These are phyloP conservation scores for Magallana gigas DNA, from an alignment of 1,140 invertebrate species.

Conservation along the genomic window DNA sequence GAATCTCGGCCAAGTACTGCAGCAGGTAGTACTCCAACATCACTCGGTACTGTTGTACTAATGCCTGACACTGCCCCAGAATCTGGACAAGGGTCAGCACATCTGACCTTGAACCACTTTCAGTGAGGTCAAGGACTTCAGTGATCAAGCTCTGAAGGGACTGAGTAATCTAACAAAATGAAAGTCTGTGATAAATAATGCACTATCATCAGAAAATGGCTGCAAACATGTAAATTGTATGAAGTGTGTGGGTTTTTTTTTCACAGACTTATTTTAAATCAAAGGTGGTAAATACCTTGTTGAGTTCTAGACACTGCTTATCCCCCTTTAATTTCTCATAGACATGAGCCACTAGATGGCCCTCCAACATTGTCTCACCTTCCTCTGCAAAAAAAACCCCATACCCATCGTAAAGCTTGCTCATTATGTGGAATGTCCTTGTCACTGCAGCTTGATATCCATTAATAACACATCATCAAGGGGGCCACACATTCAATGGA, in stretches of 20 bases:
- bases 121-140: conserved; percentile 40
- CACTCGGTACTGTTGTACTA: conserved; percentile 89
- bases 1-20: conserved; percentile 87
- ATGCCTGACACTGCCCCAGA: conserved; percentile 75
- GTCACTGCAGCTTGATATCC: too few species aligned
- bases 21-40: conserved; percentile 89
- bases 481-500: too few species aligned
- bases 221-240: too few species aligned
- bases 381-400: background rate
- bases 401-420: too few species aligned
- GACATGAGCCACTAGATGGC: conserved; percentile 56
- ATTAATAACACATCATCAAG: too few species aligned
- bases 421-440: too few species aligned
- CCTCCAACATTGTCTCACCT: conserved; percentile 49
- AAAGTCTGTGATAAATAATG: background rate
- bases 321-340: conserved; percentile 51
- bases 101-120: conserved; percentile 23
- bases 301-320: conserved; percentile 3
- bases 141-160: conserved; percentile 40
- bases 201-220: background rate
- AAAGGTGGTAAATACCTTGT: background rate
- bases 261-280: too few species aligned
- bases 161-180: conserved; percentile 48
- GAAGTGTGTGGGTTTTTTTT: too few species aligned
- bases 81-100: conserved; percentile 35